Base-by-base conservation (phyloP, 2,797 vertebrate species). In the Peromyscus attwateri region DNA sequence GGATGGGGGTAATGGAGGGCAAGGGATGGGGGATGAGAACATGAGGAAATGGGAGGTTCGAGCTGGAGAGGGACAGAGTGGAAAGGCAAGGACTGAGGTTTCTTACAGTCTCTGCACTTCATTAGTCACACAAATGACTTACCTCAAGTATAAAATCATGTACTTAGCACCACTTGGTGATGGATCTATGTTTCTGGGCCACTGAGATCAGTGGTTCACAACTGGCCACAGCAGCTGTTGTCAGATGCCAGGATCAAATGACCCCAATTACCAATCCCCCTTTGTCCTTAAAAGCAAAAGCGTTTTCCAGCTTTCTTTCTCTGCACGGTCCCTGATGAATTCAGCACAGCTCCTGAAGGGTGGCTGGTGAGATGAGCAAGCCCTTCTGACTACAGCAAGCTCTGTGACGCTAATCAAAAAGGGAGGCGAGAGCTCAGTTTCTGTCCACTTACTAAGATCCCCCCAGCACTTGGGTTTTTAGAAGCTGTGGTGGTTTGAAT, bases 231-330 rank as follows among this genome's bases (percentile, higher is more conserved):
- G 10, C 29, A 77, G 68, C 68, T 76, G 64, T 66, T 83, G 14
- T 82, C 68, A 75, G 25, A 14, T 88, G 6, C 49, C 52, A 76
- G n/a, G 68, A 89, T 75, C 46, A 79, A 73, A 95, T 92, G 92
- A n/a, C 43, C 34, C 40, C 52, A 21, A 40, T 76, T 66, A 77
- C 16, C 19, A 91, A 91, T 85, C 84, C n/a, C 70, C 46, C 40
- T 88, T 94, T 68, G 40, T 92, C 68, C 52, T 76, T 81, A 95
- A 94, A 96, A 46, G 60, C 31, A 89, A 95, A 96, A 90, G 68
- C 55, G 43, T 82, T 89, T 96, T 68, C 87, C 93, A 83, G 70
- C 37, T 43, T 82, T 60, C 27, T 87, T 40, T 85, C 46, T 91
- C 40, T 91, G 55, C 81, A 81, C 68, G 76, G 49, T 37, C 9